Conservation (phyloP, 37 sponge, comb jelly and placozoan genomes). For the Petrosia ficiformis region DNA sequence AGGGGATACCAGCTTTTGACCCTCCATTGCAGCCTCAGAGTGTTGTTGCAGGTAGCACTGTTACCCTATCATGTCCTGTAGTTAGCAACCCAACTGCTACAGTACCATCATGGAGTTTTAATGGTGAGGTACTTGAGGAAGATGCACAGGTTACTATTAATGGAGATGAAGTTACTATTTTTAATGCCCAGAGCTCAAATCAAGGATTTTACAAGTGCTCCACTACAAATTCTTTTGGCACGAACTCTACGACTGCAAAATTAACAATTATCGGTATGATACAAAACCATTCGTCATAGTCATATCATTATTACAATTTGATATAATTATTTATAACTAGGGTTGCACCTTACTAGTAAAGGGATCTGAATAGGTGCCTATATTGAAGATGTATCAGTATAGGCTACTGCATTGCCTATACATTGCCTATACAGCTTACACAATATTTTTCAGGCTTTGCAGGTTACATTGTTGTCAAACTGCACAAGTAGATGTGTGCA, state of each 20-base stretch:
- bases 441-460: too few relatives aligned
- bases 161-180: slow-evolving; percentile 15
- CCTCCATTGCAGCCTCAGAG: neutral
- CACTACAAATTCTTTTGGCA: slow-evolving; percentile 46
- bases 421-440: too few relatives aligned
- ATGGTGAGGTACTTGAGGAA: neutral
- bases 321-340: too few relatives aligned
- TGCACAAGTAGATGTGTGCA: too few relatives aligned
- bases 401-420: too few relatives aligned
- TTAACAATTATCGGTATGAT: slow-evolving; percentile 50
- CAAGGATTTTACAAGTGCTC: slow-evolving; percentile 50
- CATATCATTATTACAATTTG: too few relatives aligned
- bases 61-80: slow-evolving; percentile 30
- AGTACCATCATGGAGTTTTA: slow-evolving; percentile 23
- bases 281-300: too few relatives aligned
- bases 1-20: slow-evolving; percentile 48
- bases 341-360: too few relatives aligned
- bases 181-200: slow-evolving; percentile 40
- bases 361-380: too few relatives aligned
- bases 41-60: slow-evolving; percentile 18
- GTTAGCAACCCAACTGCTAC: slow-evolving; percentile 48
- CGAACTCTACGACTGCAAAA: slow-evolving; percentile 18
- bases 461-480: too few relatives aligned
- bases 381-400: too few relatives aligned
- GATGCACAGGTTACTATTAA: slow-evolving; percentile 6